Evolutionary conservation across 2,113 vertebrate genomes (phyloP).

Genomic region (Eulacestoma nigropectus): DNA sequence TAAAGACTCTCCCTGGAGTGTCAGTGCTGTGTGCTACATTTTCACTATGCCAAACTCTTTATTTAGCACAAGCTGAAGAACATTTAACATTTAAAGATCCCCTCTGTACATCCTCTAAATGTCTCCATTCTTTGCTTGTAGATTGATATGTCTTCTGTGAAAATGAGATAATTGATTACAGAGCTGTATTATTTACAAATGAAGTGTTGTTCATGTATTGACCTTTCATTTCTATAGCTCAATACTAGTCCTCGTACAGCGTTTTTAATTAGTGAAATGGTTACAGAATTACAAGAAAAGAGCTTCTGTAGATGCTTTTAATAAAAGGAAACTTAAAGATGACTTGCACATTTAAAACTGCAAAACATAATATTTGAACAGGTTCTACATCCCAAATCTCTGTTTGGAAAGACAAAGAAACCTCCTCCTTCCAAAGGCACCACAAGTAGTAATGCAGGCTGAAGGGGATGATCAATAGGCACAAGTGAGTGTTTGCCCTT

Average conservation of each 20-base stretch:
- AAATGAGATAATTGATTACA: slow-evolving; percentile 74
- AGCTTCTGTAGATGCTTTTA: not conserved
- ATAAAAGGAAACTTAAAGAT: not conserved
- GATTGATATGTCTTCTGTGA: slow-evolving; percentile 67
- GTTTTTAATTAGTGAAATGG: slow-evolving; percentile 49
- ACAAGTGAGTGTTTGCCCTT: not conserved
- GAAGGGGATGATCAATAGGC: not conserved
- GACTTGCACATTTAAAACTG: not conserved
- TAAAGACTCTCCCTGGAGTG: slow-evolving; percentile 41
- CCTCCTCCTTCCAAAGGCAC: not conserved
- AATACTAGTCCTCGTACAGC: slow-evolving; percentile 30
- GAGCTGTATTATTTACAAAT: slow-evolving; percentile 71
- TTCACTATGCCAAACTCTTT: slow-evolving; percentile 38
- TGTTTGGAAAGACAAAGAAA: not conserved
- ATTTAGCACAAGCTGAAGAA: slow-evolving; percentile 58
- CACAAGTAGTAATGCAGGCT: not conserved
- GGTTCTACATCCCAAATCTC: not conserved
- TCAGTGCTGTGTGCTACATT: not conserved
- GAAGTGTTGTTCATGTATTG: slow-evolving; percentile 66
- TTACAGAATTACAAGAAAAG: not conserved
- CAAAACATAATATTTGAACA: not conserved
- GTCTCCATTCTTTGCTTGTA: slow-evolving; percentile 58
- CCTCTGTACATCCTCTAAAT: slow-evolving; percentile 60
- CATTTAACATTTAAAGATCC: slow-evolving; percentile 68
- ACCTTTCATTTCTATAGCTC: slow-evolving; percentile 63